A percentile compares a stretch with the other conserved stretches of the same genome.
These are phyloP conservation scores for Callospermophilus lateralis DNA, from an alignment of 2,113 vertebrate genomes.

Conservation along the genomic window DNA sequence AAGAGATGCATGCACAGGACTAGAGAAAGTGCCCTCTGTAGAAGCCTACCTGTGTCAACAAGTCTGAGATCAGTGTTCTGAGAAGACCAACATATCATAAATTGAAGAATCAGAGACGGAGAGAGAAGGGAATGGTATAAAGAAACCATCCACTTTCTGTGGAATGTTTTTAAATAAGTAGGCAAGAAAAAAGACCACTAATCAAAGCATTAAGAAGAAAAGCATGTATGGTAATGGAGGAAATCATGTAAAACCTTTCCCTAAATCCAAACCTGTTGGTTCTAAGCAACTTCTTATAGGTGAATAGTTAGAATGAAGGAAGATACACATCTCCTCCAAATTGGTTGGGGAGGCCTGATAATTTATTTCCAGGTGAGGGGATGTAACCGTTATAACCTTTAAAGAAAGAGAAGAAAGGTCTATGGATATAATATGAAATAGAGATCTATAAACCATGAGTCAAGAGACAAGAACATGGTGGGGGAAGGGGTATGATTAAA, in stretches of 20 bases:
- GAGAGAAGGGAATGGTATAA: not conserved
- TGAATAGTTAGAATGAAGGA: not conserved
- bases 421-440: not conserved
- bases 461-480: not conserved
- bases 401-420: not conserved
- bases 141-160: not conserved
- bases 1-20: not conserved
- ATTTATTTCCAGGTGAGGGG: not conserved
- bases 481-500: not conserved
- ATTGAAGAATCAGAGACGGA: not conserved
- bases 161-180: constrained; percentile 27
- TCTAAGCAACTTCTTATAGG: not conserved
- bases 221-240: constrained; percentile 45
- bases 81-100: not conserved
- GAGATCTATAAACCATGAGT: not conserved
- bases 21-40: not conserved
- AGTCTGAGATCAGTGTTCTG: not conserved
- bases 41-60: not conserved
- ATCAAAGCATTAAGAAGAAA: constrained; percentile 81
- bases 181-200: not conserved
- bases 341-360: not conserved
- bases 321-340: not conserved
- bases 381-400: not conserved
- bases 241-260: constrained; percentile 69
- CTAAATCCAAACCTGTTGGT: constrained; percentile 79